A percentile compares a stretch with the other conserved stretches of the same genome.
Conservation (phyloP, 2,888 invertebrate species). For the Oasisia sp. region DNA sequence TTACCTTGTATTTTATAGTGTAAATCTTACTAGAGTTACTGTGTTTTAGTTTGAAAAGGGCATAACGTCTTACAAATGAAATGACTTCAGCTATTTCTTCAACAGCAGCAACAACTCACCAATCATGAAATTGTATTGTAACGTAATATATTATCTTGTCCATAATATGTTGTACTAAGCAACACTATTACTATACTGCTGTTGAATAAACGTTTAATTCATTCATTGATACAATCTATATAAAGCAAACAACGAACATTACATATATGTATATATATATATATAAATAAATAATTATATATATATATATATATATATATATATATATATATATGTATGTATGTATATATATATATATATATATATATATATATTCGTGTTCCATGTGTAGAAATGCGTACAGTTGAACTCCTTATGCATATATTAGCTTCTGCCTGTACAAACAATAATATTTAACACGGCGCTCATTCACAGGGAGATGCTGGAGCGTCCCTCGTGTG, state of each 20-base stretch:
- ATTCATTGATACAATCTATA: too few relatives aligned
- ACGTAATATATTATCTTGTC: neutral
- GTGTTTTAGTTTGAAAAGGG: too few relatives aligned
- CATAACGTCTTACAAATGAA: too few relatives aligned
- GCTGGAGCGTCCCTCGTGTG: neutral
- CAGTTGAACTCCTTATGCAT: neutral
- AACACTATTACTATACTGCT: too few relatives aligned
- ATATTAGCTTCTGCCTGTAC: neutral
- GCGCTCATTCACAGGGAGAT: neutral
- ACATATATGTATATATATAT: too few relatives aligned
- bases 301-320: conserved; percentile 18
- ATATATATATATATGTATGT: conserved; percentile 26
- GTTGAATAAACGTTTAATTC: too few relatives aligned
- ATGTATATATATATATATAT: conserved; percentile 28
- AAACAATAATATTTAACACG: neutral
- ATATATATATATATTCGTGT: conserved; percentile 24
- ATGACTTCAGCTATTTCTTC: too few relatives aligned
- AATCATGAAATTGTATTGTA: neutral
- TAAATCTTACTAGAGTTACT: too few relatives aligned
- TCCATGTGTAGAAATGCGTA: conserved; percentile 1
- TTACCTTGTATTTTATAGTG: too few relatives aligned
- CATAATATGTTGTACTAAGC: neutral
- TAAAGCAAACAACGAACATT: too few relatives aligned
- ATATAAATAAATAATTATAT: neutral
- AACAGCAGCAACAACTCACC: too few relatives aligned